These are phyloP conservation scores for Panagrolaimus sp. DNA, from an alignment of 1,140 invertebrate genomes.

Conservation along the genomic window DNA sequence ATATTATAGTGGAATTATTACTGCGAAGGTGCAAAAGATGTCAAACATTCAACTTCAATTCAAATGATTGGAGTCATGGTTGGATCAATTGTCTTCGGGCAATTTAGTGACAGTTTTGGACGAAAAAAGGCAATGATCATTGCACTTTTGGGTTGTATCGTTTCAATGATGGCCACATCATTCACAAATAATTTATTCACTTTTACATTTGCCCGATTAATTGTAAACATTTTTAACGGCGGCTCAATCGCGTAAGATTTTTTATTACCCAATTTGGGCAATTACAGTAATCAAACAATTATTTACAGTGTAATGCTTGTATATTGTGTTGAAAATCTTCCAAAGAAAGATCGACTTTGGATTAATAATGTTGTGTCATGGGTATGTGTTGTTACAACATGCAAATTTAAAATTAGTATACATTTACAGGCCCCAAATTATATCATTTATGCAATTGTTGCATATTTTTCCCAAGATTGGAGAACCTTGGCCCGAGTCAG, in stretches of 20 bases:
- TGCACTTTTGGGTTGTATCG: conserved; percentile 36
- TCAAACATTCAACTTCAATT: conserved; percentile 18
- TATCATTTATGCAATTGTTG: conserved; percentile 40
- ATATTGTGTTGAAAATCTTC: conserved; percentile 38
- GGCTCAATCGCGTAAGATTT: conserved; percentile 41
- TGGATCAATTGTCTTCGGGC: conserved; percentile 27
- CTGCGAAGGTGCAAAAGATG: conserved; percentile 3
- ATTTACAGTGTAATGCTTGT: conserved; percentile 31
- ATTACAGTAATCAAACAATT: conserved; percentile 29
- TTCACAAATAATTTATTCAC: conserved; percentile 34
- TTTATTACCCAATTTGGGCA: background rate
- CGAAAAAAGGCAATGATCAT: conserved; percentile 37
- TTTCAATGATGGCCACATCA: conserved; percentile 38
- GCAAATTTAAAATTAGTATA: background rate
- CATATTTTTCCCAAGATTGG: conserved; percentile 41
- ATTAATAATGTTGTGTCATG: conserved; percentile 42
- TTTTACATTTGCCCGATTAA: conserved; percentile 40
- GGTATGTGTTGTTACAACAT: conserved; percentile 18
- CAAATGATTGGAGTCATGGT: conserved; percentile 30
- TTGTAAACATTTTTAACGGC: conserved; percentile 46
- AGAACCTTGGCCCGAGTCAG: conserved; percentile 30
- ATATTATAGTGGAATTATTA: conserved; percentile 23
- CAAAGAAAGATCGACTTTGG: conserved; percentile 46
- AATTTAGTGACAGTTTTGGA: conserved; percentile 23
- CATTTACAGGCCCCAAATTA: conserved; percentile 35